Percentiles rank a stretch among this genome's conserved stretches.
Evolutionary conservation across 2,113 vertebrate species (phyloP).

Genomic region (Dissostichus mawsoni): DNA sequence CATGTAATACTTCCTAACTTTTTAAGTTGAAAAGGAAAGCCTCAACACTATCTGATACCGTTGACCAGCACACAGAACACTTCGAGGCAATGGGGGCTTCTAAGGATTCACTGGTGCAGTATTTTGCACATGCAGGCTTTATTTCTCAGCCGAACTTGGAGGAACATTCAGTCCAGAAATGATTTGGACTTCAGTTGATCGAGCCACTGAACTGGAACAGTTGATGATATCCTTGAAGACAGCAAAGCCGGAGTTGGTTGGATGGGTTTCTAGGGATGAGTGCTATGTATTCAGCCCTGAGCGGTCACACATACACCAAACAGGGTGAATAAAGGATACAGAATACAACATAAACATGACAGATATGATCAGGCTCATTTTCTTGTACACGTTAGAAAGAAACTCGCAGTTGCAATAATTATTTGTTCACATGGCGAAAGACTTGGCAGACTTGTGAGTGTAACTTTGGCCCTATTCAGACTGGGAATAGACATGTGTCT

Average conservation of each 20-base stretch:
- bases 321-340: not conserved
- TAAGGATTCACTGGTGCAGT: not conserved
- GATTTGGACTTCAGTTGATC: not conserved
- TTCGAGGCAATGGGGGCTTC: not conserved
- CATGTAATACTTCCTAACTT: not conserved
- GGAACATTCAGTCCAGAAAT: not conserved
- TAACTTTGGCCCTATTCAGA: not conserved
- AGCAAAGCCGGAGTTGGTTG: constrained; percentile 5
- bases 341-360: not conserved
- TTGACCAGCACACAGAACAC: not conserved
- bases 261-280: constrained; percentile 12
- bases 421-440: not conserved
- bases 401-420: not conserved
- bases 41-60: not conserved
- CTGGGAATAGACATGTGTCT: not conserved
- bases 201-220: not conserved
- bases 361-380: constrained; percentile 1
- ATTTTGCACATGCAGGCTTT: constrained; percentile 1
- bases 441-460: not conserved
- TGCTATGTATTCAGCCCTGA: not conserved
- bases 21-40: too few species aligned
- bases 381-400: not conserved
- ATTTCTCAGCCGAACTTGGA: constrained; percentile 1
- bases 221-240: constrained; percentile 35
- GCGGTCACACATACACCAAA: not conserved